Percentiles rank a stretch among this genome's conserved stretches.
These are phyloP conservation scores for Periphyllus acericola DNA, from an alignment of 2,888 invertebrate species.

Conservation along the genomic window DNA sequence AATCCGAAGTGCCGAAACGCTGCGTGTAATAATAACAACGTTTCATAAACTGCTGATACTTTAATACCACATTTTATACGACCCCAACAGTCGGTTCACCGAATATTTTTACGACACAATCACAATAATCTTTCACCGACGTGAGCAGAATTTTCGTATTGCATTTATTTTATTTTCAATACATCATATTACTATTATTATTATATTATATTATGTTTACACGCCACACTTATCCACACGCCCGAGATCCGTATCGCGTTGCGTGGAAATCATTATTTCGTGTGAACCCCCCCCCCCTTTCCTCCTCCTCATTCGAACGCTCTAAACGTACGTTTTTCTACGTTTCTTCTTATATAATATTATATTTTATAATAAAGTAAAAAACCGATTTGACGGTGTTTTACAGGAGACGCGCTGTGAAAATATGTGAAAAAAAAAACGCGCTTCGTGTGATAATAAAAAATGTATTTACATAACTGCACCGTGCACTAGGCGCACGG, in stretches of 20 bases:
- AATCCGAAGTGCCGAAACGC: not conserved
- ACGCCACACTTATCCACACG: not conserved
- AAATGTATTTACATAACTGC: not conserved
- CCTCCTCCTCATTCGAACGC: constrained; percentile 2
- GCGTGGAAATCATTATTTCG: constrained; percentile 16
- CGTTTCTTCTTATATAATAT: not conserved
- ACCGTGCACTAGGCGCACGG: no score
- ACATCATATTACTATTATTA: not conserved
- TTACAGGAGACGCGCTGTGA: not conserved
- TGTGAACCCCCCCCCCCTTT: not conserved
- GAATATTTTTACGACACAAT: constrained; percentile 37
- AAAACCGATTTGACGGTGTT: constrained; percentile 1
- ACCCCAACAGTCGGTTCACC: constrained; percentile 40
- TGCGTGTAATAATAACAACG: not conserved
- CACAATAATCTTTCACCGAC: constrained; percentile 34
- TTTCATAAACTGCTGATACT: constrained; percentile 37
- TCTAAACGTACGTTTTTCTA: not conserved
- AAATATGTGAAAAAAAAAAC: constrained; percentile 22
- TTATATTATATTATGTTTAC: not conserved
- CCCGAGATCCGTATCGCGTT: not conserved
- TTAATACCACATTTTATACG: constrained; percentile 21
- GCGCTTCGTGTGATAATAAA: not conserved
- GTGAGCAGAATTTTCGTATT: constrained; percentile 24
- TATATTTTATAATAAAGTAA: not conserved
- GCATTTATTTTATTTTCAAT: not conserved